Conservation (phyloP, 2,113 vertebrate genomes). For the Podarcis cretensis region DNA sequence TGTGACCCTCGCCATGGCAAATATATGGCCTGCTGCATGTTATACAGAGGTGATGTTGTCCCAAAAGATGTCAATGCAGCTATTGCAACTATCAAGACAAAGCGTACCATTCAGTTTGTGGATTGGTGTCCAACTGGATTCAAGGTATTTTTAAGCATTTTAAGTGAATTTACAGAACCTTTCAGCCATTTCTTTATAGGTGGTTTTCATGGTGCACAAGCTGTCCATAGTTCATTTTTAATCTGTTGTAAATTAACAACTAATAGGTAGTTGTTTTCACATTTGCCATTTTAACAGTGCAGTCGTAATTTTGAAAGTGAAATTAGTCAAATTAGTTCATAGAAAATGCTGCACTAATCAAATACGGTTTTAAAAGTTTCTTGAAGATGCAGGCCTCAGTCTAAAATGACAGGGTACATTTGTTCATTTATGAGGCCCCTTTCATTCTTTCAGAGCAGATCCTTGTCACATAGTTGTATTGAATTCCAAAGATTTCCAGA, state of each 20-base stretch:
- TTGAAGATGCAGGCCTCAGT: too few species aligned
- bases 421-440: too few species aligned
- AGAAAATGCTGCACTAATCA: neutral
- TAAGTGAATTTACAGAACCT: neutral
- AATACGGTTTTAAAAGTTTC: too few species aligned
- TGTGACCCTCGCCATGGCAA: conserved; percentile 34
- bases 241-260: neutral
- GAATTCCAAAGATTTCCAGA: too few species aligned
- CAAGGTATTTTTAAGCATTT: conserved; percentile 15
- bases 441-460: too few species aligned
- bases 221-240: neutral
- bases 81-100: conserved; percentile 39
- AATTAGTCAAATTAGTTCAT: neutral
- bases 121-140: conserved; percentile 39
- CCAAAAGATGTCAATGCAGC: conserved; percentile 41
- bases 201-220: neutral
- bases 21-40: conserved; percentile 36
- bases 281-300: neutral
- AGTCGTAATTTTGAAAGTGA: neutral
- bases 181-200: neutral
- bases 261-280: neutral
- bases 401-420: too few species aligned
- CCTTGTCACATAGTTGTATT: too few species aligned
- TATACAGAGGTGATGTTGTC: conserved; percentile 40
- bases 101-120: conserved; percentile 40